Percentiles rank a stretch among this genome's conserved stretches.
phyloP scores from a whole-genome alignment of 2,113 vertebrate genomes.

The Himantopus leucocephalus region DNA sequence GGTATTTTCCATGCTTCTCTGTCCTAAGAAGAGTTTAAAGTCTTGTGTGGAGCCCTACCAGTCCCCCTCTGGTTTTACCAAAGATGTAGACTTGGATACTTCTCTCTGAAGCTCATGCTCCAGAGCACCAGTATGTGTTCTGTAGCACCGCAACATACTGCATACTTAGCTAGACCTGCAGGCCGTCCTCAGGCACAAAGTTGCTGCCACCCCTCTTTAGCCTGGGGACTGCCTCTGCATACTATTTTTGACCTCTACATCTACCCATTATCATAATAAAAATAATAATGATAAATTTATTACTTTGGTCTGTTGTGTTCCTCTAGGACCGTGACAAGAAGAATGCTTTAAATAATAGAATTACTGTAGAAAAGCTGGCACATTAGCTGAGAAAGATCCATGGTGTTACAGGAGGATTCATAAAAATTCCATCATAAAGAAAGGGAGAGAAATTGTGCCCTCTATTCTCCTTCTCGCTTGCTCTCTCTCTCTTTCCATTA shows the following conservation, averaged over 20 bases:
- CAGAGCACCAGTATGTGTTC: not conserved
- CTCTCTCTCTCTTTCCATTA: not conserved
- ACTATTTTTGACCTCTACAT: not conserved
- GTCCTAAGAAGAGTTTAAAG: not conserved
- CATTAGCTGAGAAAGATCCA: not conserved
- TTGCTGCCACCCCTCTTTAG: not conserved
- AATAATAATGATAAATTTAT: not conserved
- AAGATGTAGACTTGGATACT: not conserved
- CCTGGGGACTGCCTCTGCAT: not conserved
- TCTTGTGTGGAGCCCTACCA: not conserved
- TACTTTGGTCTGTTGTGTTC: not conserved
- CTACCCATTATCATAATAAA: not conserved
- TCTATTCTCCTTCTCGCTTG: not conserved
- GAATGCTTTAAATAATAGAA: not conserved
- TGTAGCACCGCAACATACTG: not conserved
- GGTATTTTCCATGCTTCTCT: not conserved
- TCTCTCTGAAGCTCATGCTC: not conserved
- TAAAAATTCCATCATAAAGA: not conserved
- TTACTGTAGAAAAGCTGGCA: not conserved
- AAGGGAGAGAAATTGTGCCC: not conserved
- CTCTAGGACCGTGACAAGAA: not conserved
- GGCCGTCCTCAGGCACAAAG: not conserved
- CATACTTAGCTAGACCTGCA: not conserved
- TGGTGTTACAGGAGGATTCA: not conserved
- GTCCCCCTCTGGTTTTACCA: accelerated